A percentile compares a stretch with the other conserved stretches of the same genome.
Conservation (phyloP, 1,140 invertebrate species). For the Phthorimaea operculella region DNA sequence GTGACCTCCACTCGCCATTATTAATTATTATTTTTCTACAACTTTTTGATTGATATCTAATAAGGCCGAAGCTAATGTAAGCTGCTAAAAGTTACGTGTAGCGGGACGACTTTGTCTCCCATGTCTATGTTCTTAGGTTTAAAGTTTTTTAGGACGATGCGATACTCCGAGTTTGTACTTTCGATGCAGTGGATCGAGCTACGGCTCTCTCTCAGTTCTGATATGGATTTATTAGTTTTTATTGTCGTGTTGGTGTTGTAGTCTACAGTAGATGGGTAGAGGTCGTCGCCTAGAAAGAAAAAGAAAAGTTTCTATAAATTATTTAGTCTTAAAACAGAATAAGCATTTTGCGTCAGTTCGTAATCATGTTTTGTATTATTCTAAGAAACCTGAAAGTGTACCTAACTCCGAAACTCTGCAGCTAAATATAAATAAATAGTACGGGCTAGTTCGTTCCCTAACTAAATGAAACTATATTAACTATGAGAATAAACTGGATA, state of each 20-base stretch:
- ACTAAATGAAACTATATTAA: no score
- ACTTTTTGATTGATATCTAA: conserved; percentile 27
- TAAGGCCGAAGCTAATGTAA: conserved; percentile 41
- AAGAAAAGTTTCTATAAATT: conserved; percentile 8
- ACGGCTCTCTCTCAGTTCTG: conserved; percentile 34
- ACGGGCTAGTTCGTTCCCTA: no score
- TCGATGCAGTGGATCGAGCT: conserved; percentile 39
- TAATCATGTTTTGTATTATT: no score
- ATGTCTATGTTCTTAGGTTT: conserved; percentile 45
- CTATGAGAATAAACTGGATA: no score
- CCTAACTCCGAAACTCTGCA: no score
- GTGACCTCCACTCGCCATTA: conserved; percentile 51
- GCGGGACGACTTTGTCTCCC: conserved; percentile 31
- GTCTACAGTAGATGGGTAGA: conserved; percentile 51
- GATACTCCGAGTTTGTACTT: neutral
- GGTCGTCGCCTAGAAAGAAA: conserved; percentile 47
- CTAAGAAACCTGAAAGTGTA: no score
- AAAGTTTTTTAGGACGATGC: conserved; percentile 37
- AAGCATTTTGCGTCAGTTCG: no score
- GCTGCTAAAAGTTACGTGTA: conserved; percentile 22
- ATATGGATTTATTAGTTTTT: conserved; percentile 32
- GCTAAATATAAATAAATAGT: no score
- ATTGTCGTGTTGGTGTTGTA: conserved; percentile 24
- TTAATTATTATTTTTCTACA: conserved; percentile 8
- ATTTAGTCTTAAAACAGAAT: no score